phyloP scores from a whole-genome alignment of 2,797 vertebrate species.

The Crenuchus spilurus region DNA sequence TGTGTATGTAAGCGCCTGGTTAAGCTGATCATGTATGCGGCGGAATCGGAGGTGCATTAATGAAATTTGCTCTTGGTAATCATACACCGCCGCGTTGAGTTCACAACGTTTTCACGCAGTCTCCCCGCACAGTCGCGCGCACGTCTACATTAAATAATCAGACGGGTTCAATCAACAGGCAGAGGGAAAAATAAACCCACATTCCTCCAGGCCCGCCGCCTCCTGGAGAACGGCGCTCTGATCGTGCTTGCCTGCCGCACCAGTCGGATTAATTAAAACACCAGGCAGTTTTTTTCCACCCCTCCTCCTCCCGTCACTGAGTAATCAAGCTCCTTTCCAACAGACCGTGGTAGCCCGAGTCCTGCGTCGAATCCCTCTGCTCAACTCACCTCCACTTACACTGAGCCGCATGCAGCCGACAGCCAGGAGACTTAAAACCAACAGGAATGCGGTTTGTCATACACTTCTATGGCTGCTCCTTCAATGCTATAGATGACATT shows the following conservation, averaged over 20 bases:
- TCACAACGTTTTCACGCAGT: constrained; percentile 22
- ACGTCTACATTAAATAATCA: constrained; percentile 51
- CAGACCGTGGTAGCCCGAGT: constrained; percentile 22
- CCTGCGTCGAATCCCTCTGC: constrained; percentile 27
- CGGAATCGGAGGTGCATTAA: not conserved
- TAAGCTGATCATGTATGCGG: not conserved
- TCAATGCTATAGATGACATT: not conserved
- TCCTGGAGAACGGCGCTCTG: constrained; percentile 46
- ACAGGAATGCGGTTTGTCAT: constrained; percentile 18
- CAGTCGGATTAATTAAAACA: constrained; percentile 49
- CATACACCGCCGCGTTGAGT: constrained; percentile 16
- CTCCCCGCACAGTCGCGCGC: constrained; percentile 28
- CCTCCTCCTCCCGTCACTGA: constrained; percentile 16
- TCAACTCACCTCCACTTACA: constrained; percentile 14
- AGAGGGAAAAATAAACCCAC: constrained; percentile 53
- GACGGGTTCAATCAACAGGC: constrained; percentile 54
- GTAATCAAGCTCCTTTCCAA: constrained; percentile 46
- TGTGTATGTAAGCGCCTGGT: not conserved
- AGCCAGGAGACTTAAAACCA: constrained; percentile 29
- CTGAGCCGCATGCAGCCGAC: constrained; percentile 20
- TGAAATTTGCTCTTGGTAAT: constrained; percentile 33
- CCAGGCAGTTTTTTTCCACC: constrained; percentile 27
- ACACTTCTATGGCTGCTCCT: not conserved
- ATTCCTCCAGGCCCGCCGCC: constrained; percentile 48
- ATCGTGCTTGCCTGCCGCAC: constrained; percentile 39